Evolutionary conservation across 2,888 invertebrate genomes (phyloP).

Genomic region (Lasioglossum morio): DNA sequence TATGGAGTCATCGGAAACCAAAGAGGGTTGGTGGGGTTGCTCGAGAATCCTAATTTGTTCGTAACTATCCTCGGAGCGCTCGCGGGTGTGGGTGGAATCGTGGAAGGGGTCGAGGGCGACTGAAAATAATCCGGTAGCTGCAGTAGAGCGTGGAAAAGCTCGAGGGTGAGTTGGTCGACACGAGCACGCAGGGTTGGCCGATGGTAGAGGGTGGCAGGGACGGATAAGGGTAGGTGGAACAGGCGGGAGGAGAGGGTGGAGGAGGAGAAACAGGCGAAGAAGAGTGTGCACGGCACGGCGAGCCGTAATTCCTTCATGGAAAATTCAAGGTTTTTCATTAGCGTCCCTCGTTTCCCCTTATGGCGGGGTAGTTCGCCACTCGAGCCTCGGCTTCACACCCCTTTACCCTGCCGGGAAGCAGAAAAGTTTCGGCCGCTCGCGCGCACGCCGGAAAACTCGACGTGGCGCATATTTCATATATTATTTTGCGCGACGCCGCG

Average conservation of each 20-base stretch:
- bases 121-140: conserved; percentile 62
- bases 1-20: conserved; percentile 55
- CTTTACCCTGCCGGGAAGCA: conserved; percentile 60
- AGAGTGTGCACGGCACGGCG: conserved; percentile 41
- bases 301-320: conserved; percentile 82
- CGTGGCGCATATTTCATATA: conserved; percentile 84
- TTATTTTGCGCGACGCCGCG: conserved; percentile 82
- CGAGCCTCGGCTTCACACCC: conserved; percentile 61
- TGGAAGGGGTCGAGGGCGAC: conserved; percentile 29
- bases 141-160: conserved; percentile 30
- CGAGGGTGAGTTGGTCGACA: conserved; percentile 28
- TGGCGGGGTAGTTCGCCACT: conserved; percentile 55
- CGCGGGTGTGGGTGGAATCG: conserved; percentile 3
- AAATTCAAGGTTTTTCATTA: conserved; percentile 85
- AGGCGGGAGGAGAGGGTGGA: background rate
- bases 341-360: conserved; percentile 69
- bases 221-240: background rate
- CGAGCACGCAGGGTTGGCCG: conserved; percentile 6
- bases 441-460: conserved; percentile 66
- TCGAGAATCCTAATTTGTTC: conserved; percentile 63
- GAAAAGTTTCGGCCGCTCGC: conserved; percentile 70
- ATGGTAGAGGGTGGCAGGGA: background rate
- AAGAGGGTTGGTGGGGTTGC: conserved; percentile 32
- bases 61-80: conserved; percentile 53
- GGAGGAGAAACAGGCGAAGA: conserved; percentile 2